Evolutionary conservation across 2,113 vertebrate genomes (phyloP).

Genomic region (Heterotilapia buettikoferi): DNA sequence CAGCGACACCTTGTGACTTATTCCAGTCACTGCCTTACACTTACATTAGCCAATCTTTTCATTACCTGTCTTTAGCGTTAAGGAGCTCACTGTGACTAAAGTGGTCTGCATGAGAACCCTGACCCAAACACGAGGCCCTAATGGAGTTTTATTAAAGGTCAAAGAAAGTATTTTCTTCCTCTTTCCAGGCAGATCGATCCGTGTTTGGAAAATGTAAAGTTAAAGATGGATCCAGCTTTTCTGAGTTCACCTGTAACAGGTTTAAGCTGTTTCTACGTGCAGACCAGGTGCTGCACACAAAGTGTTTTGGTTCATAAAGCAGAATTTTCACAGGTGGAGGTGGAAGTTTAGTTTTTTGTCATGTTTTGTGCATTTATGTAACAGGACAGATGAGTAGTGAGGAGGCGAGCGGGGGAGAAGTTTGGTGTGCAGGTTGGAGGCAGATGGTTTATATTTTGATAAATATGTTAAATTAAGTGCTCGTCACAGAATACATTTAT

Average conservation of each 20-base stretch:
- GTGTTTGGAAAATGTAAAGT: background rate
- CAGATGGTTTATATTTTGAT: background rate
- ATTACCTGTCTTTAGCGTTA: background rate
- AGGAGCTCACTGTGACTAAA: background rate
- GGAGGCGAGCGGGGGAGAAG: background rate
- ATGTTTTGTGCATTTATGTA: background rate
- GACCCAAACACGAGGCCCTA: background rate
- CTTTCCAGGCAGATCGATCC: background rate
- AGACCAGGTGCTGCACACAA: background rate
- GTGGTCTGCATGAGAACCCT: background rate
- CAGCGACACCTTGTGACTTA: too few relatives aligned
- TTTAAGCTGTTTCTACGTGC: background rate
- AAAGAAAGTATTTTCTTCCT: background rate
- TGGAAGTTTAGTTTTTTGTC: background rate
- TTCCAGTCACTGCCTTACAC: too few relatives aligned
- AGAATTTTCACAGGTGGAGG: background rate
- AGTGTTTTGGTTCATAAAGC: background rate
- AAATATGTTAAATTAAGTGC: background rate
- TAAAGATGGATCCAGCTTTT: background rate
- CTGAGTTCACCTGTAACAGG: background rate
- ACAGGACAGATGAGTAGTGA: background rate
- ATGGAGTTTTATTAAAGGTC: background rate
- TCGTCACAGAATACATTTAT: background rate
- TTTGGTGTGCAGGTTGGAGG: background rate
- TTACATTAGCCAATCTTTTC: too few relatives aligned